A percentile compares a stretch with the other conserved stretches of the same genome.
Evolutionary conservation across 2,888 invertebrate genomes (phyloP).

Genomic region (Diarsia rubi): DNA sequence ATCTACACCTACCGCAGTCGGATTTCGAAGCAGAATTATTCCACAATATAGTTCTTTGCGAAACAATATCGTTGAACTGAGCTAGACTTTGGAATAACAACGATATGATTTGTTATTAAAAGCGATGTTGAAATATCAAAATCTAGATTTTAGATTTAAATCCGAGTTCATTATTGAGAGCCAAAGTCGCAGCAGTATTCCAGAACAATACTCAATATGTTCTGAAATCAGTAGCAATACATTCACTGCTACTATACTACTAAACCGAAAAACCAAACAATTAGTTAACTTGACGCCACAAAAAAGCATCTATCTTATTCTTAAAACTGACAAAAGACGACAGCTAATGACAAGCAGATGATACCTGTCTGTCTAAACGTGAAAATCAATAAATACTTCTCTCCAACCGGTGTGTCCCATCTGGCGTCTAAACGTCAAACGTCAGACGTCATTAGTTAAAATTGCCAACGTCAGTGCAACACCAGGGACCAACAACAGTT

Average conservation of each 20-base stretch:
- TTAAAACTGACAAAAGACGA: conserved; percentile 48
- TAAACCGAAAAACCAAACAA: conserved; percentile 3
- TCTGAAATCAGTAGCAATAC: not conserved
- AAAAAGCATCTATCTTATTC: conserved; percentile 44
- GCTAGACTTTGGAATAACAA: conserved; percentile 15
- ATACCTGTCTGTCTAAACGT: conserved; percentile 55
- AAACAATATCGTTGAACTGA: conserved; percentile 23
- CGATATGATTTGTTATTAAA: not conserved
- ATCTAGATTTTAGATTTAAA: not conserved
- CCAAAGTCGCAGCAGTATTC: not conserved
- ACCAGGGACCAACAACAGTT: conserved; percentile 63
- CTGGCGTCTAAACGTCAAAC: conserved; percentile 66
- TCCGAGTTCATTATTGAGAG: not conserved
- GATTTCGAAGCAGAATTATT: conserved; percentile 37
- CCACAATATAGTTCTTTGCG: conserved; percentile 31
- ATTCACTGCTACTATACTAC: not conserved
- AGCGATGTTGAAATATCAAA: not conserved
- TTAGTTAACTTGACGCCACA: conserved; percentile 15
- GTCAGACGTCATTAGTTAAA: conserved; percentile 73
- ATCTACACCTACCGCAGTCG: conserved; percentile 57
- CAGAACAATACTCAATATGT: too few relatives aligned
- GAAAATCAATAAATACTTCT: conserved; percentile 62
- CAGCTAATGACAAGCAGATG: conserved; percentile 58
- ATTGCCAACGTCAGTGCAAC: conserved; percentile 72
- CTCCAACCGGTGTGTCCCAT: conserved; percentile 65